Evolutionary conservation across 2,888 invertebrate species (phyloP).

Genomic region (Tanytarsus gracilentus): DNA sequence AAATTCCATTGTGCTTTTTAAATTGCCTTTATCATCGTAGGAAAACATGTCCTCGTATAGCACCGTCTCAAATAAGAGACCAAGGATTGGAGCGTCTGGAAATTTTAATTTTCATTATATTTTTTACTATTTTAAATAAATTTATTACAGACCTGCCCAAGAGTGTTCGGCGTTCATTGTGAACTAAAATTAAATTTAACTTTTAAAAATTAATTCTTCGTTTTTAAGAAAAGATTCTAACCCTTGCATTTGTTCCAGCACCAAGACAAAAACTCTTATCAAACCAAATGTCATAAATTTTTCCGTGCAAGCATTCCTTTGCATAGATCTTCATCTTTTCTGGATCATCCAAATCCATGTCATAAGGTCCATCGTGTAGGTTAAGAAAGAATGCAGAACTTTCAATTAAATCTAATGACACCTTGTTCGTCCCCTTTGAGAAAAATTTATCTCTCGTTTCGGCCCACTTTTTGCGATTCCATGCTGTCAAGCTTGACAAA

Average conservation of each 20-base stretch:
- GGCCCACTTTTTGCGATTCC: conserved; percentile 85
- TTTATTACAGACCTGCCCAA: too few relatives aligned
- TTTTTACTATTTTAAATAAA: too few relatives aligned
- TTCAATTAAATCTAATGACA: conserved; percentile 84
- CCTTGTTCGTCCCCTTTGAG: conserved; percentile 79
- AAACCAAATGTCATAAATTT: conserved; percentile 95
- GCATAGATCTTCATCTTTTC: conserved; percentile 78
- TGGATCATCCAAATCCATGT: conserved; percentile 67
- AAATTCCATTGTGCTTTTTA: conserved; percentile 56
- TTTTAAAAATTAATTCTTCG: conserved; percentile 1
- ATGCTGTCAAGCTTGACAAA: conserved; percentile 87
- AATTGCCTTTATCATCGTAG: conserved; percentile 61
- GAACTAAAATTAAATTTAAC: conserved; percentile 52
- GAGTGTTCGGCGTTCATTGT: conserved; percentile 99
- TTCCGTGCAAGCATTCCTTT: conserved; percentile 80
- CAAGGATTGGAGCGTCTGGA: neutral
- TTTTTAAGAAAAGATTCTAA: conserved; percentile 41
- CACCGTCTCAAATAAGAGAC: neutral
- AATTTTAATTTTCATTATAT: too few relatives aligned
- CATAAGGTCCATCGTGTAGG: conserved; percentile 82
- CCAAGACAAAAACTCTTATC: conserved; percentile 97
- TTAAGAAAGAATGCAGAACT: conserved; percentile 89
- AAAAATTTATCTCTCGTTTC: conserved; percentile 69
- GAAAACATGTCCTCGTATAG: conserved; percentile 41
- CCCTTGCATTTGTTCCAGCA: conserved; percentile 84